A percentile compares a stretch with the other conserved stretches of the same genome.
Conservation (phyloP, 1,140 invertebrate genomes). For the Drosophila athabasca region DNA sequence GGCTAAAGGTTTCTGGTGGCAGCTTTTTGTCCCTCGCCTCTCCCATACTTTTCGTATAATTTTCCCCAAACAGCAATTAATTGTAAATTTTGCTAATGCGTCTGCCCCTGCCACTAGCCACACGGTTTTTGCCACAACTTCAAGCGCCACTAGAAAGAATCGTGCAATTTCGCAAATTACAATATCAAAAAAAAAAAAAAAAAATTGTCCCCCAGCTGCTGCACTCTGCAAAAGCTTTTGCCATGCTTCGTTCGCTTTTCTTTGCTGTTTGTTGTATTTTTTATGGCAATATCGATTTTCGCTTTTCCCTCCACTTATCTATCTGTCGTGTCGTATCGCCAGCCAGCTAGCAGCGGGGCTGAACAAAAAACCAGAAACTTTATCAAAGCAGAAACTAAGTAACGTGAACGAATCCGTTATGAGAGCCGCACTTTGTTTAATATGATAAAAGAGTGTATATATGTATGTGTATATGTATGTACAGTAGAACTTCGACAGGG, state of each 20-base stretch:
- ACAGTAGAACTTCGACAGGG: constrained; percentile 19
- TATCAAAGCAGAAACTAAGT: constrained; percentile 63
- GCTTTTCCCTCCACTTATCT: constrained; percentile 33
- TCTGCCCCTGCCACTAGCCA: constrained; percentile 49
- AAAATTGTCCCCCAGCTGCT: constrained; percentile 59
- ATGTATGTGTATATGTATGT: constrained; percentile 7
- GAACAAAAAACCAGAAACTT: constrained; percentile 41
- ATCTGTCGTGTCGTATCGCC: constrained; percentile 7
- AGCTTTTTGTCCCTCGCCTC: constrained; percentile 27
- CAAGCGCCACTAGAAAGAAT: constrained; percentile 12
- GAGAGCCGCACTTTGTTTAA: constrained; percentile 46
- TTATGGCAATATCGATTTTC: constrained; percentile 73
- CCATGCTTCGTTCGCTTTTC: constrained; percentile 16
- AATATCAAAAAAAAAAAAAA: constrained; percentile 42
- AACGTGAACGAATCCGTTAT: constrained; percentile 56
- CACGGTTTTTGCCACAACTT: constrained; percentile 31
- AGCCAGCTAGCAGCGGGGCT: neutral
- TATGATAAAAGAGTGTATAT: constrained; percentile 40
- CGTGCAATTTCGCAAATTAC: constrained; percentile 59
- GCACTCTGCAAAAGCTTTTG: constrained; percentile 12
- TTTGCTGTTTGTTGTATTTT: constrained; percentile 41
- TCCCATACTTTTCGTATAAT: constrained; percentile 31
- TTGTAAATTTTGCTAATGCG: constrained; percentile 76
- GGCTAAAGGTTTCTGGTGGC: neutral
- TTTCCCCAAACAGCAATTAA: constrained; percentile 61